Conservation (phyloP, 1,140 invertebrate species). For the Pinna nobilis region DNA sequence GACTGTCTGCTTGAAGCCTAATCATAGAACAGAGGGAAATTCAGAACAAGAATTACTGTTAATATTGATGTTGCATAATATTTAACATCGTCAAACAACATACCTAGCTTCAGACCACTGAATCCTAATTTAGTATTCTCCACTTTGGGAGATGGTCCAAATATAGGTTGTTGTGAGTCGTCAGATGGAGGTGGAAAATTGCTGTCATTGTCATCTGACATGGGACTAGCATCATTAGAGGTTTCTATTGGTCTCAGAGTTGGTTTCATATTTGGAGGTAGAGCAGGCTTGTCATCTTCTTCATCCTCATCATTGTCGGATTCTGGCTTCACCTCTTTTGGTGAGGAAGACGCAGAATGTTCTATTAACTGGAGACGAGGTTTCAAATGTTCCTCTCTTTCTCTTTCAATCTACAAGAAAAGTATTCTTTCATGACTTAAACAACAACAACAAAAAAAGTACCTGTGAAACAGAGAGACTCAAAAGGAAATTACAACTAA, state of each 20-base stretch:
- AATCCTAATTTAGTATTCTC: constrained; percentile 64
- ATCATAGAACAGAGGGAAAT: no score
- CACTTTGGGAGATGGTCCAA: constrained; percentile 55
- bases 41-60: no score
- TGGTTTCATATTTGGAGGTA: constrained; percentile 60
- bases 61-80: no score
- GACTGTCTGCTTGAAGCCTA: no score
- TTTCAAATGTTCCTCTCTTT: constrained; percentile 88
- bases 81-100: no score
- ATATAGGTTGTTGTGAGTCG: constrained; percentile 45
- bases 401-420: constrained; percentile 74
- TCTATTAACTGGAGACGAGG: constrained; percentile 77
- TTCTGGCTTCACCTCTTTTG: constrained; percentile 22
- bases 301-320: constrained; percentile 35
- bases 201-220: constrained; percentile 52
- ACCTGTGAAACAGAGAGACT: no score
- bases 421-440: no score
- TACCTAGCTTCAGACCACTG: constrained; percentile 64
- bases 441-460: no score
- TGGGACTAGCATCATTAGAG: constrained; percentile 43
- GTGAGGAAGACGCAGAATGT: constrained; percentile 35
- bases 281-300: constrained; percentile 36
- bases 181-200: constrained; percentile 40
- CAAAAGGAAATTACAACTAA: no score
- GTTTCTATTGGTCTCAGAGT: constrained; percentile 58